A percentile compares a stretch with the other conserved stretches of the same genome.
phyloP scores from a whole-genome alignment of 2,113 vertebrate species.

The Labrus mixtus region DNA sequence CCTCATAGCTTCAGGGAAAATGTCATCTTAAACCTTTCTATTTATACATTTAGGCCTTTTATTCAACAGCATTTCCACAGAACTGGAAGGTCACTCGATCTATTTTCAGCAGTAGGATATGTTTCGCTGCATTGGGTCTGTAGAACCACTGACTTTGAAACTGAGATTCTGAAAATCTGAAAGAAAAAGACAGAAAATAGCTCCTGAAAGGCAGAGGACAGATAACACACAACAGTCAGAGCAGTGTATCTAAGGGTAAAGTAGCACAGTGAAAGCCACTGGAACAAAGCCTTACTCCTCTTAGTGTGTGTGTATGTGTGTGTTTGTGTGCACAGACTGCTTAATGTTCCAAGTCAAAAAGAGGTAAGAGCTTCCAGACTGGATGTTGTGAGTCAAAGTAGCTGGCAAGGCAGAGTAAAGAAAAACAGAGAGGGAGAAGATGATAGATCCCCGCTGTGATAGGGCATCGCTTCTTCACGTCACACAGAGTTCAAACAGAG shows the following conservation, averaged over 20 bases:
- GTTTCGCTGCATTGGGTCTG: constrained; percentile 1
- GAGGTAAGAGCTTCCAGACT: constrained; percentile 45
- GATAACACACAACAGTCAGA: constrained; percentile 4
- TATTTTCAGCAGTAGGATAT: neutral
- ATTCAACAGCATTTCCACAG: neutral
- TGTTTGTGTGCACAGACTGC: neutral
- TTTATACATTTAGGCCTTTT: neutral
- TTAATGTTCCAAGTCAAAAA: constrained; percentile 43
- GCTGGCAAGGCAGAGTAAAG: constrained; percentile 9
- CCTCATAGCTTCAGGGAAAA: too few relatives aligned
- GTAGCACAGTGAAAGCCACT: constrained; percentile 25
- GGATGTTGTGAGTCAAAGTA: constrained; percentile 20
- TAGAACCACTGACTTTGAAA: neutral
- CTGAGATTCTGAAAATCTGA: neutral
- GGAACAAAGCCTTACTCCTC: constrained; percentile 35
- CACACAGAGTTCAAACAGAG: constrained; percentile 38
- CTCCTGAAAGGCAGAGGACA: constrained; percentile 11
- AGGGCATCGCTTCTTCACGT: constrained; percentile 25
- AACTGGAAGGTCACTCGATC: constrained; percentile 23
- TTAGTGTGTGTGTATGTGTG: constrained; percentile 9
- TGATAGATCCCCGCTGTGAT: constrained; percentile 40
- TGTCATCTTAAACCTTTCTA: neutral
- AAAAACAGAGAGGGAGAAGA: constrained; percentile 2
- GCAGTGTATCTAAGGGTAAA: constrained; percentile 26
- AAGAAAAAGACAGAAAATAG: constrained; percentile 29